Evolutionary conservation across 2,888 invertebrate genomes (phyloP), one percentile per base, ranked within the genome.

Genomic region (Amitus sp.): DNA sequence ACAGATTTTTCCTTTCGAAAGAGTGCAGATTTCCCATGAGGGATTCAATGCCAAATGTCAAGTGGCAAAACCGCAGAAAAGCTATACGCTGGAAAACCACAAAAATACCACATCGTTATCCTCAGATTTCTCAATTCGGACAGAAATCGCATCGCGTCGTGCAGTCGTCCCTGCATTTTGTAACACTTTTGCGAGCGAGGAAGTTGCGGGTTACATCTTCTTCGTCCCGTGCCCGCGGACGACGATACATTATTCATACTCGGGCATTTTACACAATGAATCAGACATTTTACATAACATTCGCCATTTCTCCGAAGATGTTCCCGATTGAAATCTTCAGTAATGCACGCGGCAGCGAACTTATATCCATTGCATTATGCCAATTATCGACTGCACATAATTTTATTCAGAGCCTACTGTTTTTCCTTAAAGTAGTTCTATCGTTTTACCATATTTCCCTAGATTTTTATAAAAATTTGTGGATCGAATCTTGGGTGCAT

Each of bases 381-480:
- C 47, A 39, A 53, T 53, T 47, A 53, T 53, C 47, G 43, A 39
- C 40, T 39, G 39, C 39, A 39, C 43, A 43, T 43, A 53, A 53
- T 47, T 53, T 53, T 43, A 20, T 53, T 53, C 30, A 18, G 34
- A 43, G 40, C 12, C 45, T 52, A 45, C 51, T 46, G 52, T 23
- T 20, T 47, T 47, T 19, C n/a, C 20, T 19, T 13, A 17, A n/a
- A 47, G n/a, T n/a, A n/a, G n/a, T n/a, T 13, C 23, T 20, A 13
- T 18, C 33, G 33, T 42, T 43, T 20, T 13, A 20, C 34, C 30
- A 39, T 46, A 54, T 48, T 61, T 54, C 64, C 54, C 59, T 50
- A 42, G 48, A n/a, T n/a, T n/a, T n/a, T n/a, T n/a, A n/a, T n/a
- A n/a, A n/a, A n/a, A n/a, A n/a, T n/a, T n/a, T n/a, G n/a, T n/a